Evolutionary conservation across 2,888 invertebrate species (phyloP).

Genomic region (Tyria jacobaeae): DNA sequence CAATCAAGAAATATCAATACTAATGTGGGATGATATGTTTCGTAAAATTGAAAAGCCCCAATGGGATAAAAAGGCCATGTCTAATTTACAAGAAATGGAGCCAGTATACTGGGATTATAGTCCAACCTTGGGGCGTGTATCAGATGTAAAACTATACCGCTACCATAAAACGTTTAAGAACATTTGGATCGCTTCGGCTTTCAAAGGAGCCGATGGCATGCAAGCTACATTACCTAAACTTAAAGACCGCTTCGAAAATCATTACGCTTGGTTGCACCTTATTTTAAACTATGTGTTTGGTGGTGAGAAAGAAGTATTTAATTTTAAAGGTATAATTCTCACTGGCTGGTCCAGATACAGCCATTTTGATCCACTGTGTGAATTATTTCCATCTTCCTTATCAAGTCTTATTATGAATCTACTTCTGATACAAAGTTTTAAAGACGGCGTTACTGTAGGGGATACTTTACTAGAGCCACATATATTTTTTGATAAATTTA

Average conservation of each 20-base stretch:
- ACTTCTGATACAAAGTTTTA: slow-evolving; percentile 73
- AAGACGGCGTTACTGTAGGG: slow-evolving; percentile 40
- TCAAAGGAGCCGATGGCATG: slow-evolving; percentile 91
- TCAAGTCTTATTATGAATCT: slow-evolving; percentile 88
- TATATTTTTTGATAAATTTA: slow-evolving; percentile 47
- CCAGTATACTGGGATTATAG: slow-evolving; percentile 91
- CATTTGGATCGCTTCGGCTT: slow-evolving; percentile 94
- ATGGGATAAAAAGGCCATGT: slow-evolving; percentile 71
- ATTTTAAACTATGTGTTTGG: slow-evolving; percentile 81
- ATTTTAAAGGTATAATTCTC: slow-evolving; percentile 88
- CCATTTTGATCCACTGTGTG: slow-evolving; percentile 89
- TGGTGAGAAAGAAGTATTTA: slow-evolving; percentile 52
- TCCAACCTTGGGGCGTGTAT: slow-evolving; percentile 50
- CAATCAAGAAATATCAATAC: slow-evolving; percentile 83
- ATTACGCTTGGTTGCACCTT: slow-evolving; percentile 89
- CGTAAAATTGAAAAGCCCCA: slow-evolving; percentile 82
- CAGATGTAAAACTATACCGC: slow-evolving; percentile 60
- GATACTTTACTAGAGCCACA: slow-evolving; percentile 26
- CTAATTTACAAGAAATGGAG: slow-evolving; percentile 83
- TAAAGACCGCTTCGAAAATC: slow-evolving; percentile 89
- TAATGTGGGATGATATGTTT: slow-evolving; percentile 95
- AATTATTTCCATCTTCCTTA: slow-evolving; percentile 87
- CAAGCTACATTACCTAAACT: slow-evolving; percentile 84
- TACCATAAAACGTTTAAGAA: slow-evolving; percentile 85
- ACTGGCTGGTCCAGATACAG: slow-evolving; percentile 92